A percentile compares a stretch with the other conserved stretches of the same genome.
phyloP scores from a whole-genome alignment of 2,888 invertebrate genomes.

The Loripinus fragilis region DNA sequence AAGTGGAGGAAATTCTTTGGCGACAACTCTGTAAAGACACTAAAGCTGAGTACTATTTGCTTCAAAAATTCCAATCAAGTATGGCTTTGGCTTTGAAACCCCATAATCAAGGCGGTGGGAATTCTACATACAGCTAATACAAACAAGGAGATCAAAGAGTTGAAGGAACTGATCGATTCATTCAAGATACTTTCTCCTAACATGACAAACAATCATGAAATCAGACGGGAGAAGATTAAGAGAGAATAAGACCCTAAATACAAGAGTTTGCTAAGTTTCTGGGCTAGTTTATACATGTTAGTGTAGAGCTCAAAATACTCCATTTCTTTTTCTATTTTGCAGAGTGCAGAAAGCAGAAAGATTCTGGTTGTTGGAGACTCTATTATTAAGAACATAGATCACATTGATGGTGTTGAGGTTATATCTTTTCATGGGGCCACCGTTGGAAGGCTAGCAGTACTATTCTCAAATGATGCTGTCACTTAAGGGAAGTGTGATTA shows the following conservation, averaged over 20 bases:
- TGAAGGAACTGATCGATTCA: neutral
- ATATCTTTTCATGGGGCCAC: too few relatives aligned
- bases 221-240: neutral
- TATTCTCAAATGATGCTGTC: too few relatives aligned
- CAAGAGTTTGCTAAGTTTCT: too few relatives aligned
- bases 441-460: too few relatives aligned
- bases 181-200: neutral
- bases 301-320: too few relatives aligned
- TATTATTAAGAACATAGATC: too few relatives aligned
- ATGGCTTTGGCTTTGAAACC: neutral
- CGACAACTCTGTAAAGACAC: neutral
- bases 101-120: neutral
- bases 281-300: too few relatives aligned
- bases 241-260: neutral
- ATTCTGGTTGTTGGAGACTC: too few relatives aligned
- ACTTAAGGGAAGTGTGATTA: too few relatives aligned
- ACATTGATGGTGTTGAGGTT: too few relatives aligned
- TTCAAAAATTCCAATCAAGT: neutral
- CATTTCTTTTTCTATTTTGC: too few relatives aligned
- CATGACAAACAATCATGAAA: neutral
- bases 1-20: neutral
- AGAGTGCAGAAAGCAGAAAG: too few relatives aligned
- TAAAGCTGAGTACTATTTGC: neutral
- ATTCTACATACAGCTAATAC: neutral
- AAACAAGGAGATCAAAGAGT: neutral